Evolutionary conservation across 2,888 invertebrate species (phyloP), one percentile per base, ranked within the genome.

Genomic region (Tolmerus cingulatus): DNA sequence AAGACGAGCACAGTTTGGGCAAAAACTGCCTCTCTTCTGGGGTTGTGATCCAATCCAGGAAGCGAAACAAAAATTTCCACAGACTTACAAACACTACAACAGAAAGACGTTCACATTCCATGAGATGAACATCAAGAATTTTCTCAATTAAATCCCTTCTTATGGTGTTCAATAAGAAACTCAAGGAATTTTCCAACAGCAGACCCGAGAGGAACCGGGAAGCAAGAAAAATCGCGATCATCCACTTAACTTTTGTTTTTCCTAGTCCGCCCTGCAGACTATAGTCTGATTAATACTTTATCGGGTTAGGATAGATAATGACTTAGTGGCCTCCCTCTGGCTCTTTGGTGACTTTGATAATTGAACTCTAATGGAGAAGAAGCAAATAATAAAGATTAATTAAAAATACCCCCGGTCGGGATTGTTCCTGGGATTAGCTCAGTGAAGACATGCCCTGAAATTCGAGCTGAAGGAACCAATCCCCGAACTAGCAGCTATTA

Each of bases 101-200:
- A 79, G 66, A 86, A 78, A 87, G 66, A 66, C 40, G 34, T 79
- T 79, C 85, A 86, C 87, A 87, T 86, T 87, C 82, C 77, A 51
- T 86, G 57, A 74, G 81, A 84, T 86, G 86, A 81, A 81, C 87
- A 81, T 87, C 81, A 86, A 85, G 86, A 87, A 87, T 87, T 87
- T 86, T 55, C 81, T 87, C 86, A 86, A 87, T 87, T 87, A 86
- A 86, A 79, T 87, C 76, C 87, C 78, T 87, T 77, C 82, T 82
- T 66, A 57, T 82, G 82, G 82, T 78, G 78, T 82, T 77, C 87
- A 87, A 82, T 55, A 78, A 57, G 78, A 66, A 87, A 85, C 78
- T 86, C 78, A 46, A 85, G 78, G 78, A 85, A 86, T 87, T 87
- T 51, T 37, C 30, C 9, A 82, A 57, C 16, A 57, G 82, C 30